Percentiles rank a stretch among this genome's conserved stretches.
phyloP scores from a whole-genome alignment of 2,888 invertebrate genomes.

The Neoascia interrupta region DNA sequence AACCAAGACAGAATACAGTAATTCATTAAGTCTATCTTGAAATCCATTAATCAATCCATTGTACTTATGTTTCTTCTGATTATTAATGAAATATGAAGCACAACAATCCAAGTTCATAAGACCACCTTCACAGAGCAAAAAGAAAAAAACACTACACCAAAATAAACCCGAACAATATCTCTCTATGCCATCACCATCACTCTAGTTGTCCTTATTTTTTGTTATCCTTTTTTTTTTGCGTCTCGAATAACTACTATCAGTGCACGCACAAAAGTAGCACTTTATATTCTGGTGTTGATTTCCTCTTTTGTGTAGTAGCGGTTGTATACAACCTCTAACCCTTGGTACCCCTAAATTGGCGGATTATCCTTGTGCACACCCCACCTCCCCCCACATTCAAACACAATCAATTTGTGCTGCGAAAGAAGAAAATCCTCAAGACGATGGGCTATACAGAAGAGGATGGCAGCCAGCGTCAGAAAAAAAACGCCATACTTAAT shows the following conservation, averaged over 20 bases:
- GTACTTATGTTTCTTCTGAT: conserved; percentile 33
- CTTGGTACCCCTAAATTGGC: conserved; percentile 24
- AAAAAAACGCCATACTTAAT: conserved; percentile 21
- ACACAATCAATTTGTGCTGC: conserved; percentile 42
- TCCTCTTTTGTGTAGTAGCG: conserved; percentile 29
- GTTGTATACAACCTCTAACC: conserved; percentile 16
- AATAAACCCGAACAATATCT: no score
- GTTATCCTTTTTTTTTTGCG: background rate
- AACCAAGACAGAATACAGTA: no score
- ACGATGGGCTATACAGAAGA: background rate
- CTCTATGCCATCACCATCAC: no score
- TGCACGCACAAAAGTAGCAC: conserved; percentile 44
- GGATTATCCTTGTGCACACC: no score
- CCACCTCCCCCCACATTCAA: conserved; percentile 1
- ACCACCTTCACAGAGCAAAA: no score
- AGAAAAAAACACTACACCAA: no score
- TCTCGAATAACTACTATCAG: conserved; percentile 18
- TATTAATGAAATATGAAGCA: conserved; percentile 49
- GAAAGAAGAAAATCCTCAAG: conserved; percentile 25
- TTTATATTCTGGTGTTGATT: conserved; percentile 53
- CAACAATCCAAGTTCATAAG: conserved; percentile 30
- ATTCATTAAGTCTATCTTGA: conserved; percentile 29
- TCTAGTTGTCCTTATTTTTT: background rate
- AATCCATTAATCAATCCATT: conserved; percentile 47
- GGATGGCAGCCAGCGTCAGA: background rate